phyloP scores from a whole-genome alignment of 1,140 invertebrate species.

The Coptotermes formosanus region DNA sequence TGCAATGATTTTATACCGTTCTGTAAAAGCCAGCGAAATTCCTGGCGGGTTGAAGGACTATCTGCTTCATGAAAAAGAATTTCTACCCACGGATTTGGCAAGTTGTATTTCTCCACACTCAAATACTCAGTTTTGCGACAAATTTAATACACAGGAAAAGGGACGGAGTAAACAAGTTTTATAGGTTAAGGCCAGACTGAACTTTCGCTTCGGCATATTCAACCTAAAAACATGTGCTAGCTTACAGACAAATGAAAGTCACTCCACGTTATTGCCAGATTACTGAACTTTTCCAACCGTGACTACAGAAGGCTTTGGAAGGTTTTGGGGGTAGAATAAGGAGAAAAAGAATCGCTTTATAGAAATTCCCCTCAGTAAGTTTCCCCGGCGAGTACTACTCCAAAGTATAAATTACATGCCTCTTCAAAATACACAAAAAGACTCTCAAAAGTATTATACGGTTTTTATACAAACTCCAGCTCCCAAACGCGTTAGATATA shows the following conservation, averaged over 20 bases:
- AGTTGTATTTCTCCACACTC: too few species aligned
- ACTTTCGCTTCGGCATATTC: neutral
- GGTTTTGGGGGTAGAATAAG: neutral
- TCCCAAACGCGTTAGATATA: neutral
- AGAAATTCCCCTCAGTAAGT: neutral
- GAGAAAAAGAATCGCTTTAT: neutral
- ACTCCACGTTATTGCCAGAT: neutral
- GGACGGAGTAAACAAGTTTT: neutral
- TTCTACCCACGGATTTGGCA: too few species aligned
- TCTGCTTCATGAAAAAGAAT: too few species aligned
- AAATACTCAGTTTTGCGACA: too few species aligned
- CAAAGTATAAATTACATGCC: slow-evolving; percentile 12
- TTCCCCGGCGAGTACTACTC: neutral
- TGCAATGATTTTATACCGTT: too few species aligned
- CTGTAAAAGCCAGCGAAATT: too few species aligned
- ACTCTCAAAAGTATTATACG: neutral
- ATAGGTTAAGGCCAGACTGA: too few species aligned
- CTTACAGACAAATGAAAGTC: neutral
- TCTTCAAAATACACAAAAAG: slow-evolving; percentile 3
- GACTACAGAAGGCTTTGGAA: neutral
- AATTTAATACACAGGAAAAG: neutral
- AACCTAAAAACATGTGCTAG: neutral
- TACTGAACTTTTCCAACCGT: neutral
- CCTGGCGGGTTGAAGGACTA: too few species aligned
- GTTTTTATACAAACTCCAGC: neutral